A percentile compares a stretch with the other conserved stretches of the same genome.
Evolutionary conservation across 2,888 invertebrate species (phyloP).

Genomic region (Strigamia maritima): DNA sequence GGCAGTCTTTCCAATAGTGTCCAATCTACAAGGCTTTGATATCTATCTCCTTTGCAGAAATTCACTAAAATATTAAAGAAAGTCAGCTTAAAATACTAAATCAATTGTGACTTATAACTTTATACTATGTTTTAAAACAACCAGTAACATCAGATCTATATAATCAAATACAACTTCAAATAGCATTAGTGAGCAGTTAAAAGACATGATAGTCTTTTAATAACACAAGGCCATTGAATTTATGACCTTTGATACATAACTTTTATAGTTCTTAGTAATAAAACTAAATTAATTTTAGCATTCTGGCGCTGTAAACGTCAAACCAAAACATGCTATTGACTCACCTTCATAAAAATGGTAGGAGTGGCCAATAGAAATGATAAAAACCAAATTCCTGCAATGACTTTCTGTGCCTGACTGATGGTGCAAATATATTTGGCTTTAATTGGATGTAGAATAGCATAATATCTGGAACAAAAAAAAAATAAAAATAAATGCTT

Average conservation of each 20-base stretch:
- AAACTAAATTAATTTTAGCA: neutral
- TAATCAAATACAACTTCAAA: neutral
- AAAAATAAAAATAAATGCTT: no score
- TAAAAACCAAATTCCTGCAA: slow-evolving; percentile 61
- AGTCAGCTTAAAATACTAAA: neutral
- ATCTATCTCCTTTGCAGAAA: no score
- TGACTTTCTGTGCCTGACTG: slow-evolving; percentile 62
- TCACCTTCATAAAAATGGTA: slow-evolving; percentile 62
- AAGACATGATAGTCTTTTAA: neutral
- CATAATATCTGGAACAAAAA: slow-evolving; percentile 63
- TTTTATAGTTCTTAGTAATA: neutral
- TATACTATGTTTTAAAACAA: neutral
- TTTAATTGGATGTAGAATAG: slow-evolving; percentile 67
- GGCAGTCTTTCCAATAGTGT: no score
- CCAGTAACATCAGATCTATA: neutral
- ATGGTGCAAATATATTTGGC: slow-evolving; percentile 67
- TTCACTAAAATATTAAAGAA: no score
- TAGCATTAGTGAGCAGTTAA: neutral
- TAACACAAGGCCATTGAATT: neutral
- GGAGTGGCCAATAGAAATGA: slow-evolving; percentile 63
- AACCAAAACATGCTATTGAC: slow-evolving; percentile 33
- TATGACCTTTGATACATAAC: neutral
- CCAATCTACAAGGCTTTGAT: no score
- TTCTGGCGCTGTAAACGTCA: neutral
- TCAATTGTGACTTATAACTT: neutral